These are phyloP conservation scores for Fulmarus glacialis DNA, from an alignment of 2,113 vertebrate species.

Conservation along the genomic window DNA sequence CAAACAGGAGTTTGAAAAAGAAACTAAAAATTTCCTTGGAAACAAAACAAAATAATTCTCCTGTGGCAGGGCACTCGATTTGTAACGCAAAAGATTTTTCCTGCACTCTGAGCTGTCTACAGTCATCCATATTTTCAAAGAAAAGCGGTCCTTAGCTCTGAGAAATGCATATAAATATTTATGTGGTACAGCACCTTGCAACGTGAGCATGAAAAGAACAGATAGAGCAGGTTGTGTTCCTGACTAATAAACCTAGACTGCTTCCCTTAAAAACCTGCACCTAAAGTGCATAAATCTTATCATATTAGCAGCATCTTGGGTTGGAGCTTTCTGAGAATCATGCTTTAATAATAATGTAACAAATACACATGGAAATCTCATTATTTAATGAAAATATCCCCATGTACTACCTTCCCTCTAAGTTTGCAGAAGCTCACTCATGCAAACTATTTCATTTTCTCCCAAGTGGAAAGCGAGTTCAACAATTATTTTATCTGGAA, in stretches of 20 bases:
- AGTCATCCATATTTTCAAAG: neutral
- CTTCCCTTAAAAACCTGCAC: neutral
- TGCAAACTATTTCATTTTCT: neutral
- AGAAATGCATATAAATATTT: neutral
- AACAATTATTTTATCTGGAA: conserved; percentile 3
- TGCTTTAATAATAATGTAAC: neutral
- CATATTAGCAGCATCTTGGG: neutral
- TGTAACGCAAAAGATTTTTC: neutral
- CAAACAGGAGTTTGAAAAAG: neutral
- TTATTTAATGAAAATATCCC: neutral
- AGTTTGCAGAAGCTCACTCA: neutral
- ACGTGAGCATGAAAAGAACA: neutral
- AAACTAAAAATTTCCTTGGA: neutral
- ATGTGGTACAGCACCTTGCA: neutral
- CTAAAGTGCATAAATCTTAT: neutral
- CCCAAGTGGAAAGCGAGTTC: neutral
- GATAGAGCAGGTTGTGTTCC: neutral
- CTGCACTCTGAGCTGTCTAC: neutral
- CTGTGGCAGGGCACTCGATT: neutral
- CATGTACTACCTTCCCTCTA: neutral
- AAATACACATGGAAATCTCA: neutral
- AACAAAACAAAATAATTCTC: neutral
- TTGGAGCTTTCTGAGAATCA: neutral
- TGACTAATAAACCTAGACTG: neutral
- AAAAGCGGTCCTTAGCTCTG: neutral